These are phyloP conservation scores for Clunio marinus DNA, from an alignment of 2,888 invertebrate species.

Conservation along the genomic window DNA sequence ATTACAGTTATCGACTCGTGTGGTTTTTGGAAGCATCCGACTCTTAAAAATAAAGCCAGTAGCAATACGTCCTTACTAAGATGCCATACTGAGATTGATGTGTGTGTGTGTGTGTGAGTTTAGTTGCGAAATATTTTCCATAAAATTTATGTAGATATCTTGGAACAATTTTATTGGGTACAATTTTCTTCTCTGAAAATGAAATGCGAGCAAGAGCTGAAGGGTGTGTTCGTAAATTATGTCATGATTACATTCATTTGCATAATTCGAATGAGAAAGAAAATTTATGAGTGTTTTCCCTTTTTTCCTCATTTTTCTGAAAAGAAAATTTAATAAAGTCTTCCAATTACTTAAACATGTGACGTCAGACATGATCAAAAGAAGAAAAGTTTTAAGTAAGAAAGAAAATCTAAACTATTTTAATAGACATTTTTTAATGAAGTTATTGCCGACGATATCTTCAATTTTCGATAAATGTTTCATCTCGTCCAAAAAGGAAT, in stretches of 20 bases:
- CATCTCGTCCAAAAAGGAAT: too few relatives aligned
- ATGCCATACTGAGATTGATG: not conserved
- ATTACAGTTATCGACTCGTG: slow-evolving; percentile 32
- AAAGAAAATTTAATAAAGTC: too few relatives aligned
- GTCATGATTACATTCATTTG: too few relatives aligned
- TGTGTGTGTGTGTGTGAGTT: too few relatives aligned
- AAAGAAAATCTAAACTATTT: slow-evolving; percentile 37
- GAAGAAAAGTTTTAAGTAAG: not conserved
- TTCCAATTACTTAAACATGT: too few relatives aligned
- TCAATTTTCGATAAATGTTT: slow-evolving; percentile 7
- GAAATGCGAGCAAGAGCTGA: not conserved
- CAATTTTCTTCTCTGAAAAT: not conserved
- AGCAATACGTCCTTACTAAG: not conserved
- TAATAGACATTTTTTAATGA: slow-evolving; percentile 31
- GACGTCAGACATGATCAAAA: not conserved
- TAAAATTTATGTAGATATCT: slow-evolving; percentile 6
- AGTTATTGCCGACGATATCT: slow-evolving; percentile 26
- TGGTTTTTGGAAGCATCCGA: slow-evolving; percentile 19
- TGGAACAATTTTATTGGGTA: not conserved
- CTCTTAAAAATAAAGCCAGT: not conserved
- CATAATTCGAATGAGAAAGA: too few relatives aligned
- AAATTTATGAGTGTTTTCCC: too few relatives aligned
- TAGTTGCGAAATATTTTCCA: slow-evolving; percentile 20
- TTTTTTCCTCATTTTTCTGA: too few relatives aligned
- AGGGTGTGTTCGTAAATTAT: too few relatives aligned